Percentiles rank a stretch among this genome's conserved stretches.
phyloP scores from a whole-genome alignment of 2,113 vertebrate genomes.

The Chascanopsetta lugubris region DNA sequence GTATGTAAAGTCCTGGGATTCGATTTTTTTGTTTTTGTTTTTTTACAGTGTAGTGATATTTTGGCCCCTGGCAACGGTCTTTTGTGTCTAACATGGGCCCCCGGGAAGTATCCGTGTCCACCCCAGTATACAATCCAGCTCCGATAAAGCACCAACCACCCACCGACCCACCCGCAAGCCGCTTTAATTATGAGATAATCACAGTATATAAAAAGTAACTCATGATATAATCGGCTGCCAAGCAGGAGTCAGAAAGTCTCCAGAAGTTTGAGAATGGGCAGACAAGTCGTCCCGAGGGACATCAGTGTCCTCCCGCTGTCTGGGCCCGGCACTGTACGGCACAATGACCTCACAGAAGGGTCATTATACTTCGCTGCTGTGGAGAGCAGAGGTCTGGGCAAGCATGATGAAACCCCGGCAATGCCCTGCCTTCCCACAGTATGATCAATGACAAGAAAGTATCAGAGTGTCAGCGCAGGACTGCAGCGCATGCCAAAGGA shows the following conservation, averaged over 20 bases:
- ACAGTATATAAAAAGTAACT: neutral
- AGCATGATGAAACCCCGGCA: conserved; percentile 79
- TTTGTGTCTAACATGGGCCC: too few relatives aligned
- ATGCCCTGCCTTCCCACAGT: conserved; percentile 63
- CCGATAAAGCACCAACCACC: too few relatives aligned
- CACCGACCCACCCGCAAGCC: too few relatives aligned
- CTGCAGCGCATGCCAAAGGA: conserved; percentile 63
- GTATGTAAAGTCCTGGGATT: too few relatives aligned
- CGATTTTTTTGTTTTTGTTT: too few relatives aligned
- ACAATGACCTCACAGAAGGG: conserved; percentile 70
- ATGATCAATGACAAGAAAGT: conserved; percentile 76
- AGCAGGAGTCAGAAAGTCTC: conserved; percentile 17
- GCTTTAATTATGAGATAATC: too few relatives aligned
- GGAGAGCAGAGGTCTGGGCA: conserved; percentile 59
- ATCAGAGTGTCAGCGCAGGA: conserved; percentile 72
- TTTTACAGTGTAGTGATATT: too few relatives aligned
- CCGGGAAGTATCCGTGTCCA: too few relatives aligned
- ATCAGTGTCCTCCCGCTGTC: conserved; percentile 42
- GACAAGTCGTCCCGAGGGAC: conserved; percentile 41
- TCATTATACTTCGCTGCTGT: conserved; percentile 63
- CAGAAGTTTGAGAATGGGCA: conserved; percentile 27
- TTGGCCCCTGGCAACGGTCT: too few relatives aligned
- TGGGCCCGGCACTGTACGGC: conserved; percentile 43
- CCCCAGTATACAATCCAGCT: too few relatives aligned
- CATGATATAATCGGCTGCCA: neutral